Conservation (phyloP, 2,888 invertebrate genomes). For the Hypercompe scribonia region DNA sequence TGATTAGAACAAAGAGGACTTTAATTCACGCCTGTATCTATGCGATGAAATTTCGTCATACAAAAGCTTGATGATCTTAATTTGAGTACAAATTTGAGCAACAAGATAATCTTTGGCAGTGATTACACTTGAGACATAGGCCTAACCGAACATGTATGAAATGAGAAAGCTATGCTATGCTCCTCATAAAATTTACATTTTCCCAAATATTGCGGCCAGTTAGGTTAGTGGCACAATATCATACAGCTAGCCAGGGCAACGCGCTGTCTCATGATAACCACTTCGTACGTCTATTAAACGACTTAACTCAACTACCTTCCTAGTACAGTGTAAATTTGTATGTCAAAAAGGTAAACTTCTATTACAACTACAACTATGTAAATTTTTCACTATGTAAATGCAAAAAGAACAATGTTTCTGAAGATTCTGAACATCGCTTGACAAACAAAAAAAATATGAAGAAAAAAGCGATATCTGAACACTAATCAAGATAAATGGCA, state of each 20-base stretch:
- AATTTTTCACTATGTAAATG: too few relatives aligned
- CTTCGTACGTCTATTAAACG: constrained; percentile 55
- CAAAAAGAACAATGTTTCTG: too few relatives aligned
- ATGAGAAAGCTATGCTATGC: constrained; percentile 56
- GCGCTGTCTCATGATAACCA: constrained; percentile 39
- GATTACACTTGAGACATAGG: constrained; percentile 46
- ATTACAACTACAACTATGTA: too few relatives aligned
- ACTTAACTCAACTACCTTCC: constrained; percentile 35
- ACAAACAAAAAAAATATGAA: too few relatives aligned
- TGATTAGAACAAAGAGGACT: constrained; percentile 32
- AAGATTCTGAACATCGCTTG: too few relatives aligned
- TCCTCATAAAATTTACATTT: constrained; percentile 80
- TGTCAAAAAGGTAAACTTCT: constrained; percentile 9
- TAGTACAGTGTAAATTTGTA: constrained; percentile 17
- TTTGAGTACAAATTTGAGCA: constrained; percentile 23
- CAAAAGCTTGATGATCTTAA: constrained; percentile 26
- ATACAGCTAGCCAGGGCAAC: constrained; percentile 47
- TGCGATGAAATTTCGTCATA: constrained; percentile 9
- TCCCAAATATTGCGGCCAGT: constrained; percentile 75
- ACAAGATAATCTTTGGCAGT: constrained; percentile 43
- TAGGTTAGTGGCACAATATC: constrained; percentile 77
- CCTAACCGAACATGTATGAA: constrained; percentile 47
- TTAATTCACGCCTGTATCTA: constrained; percentile 28
- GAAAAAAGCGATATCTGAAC: too few relatives aligned
- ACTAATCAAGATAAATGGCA: too few relatives aligned